Base-by-base conservation (phyloP, 1,140 invertebrate species). In the Steinernema khuongi region DNA sequence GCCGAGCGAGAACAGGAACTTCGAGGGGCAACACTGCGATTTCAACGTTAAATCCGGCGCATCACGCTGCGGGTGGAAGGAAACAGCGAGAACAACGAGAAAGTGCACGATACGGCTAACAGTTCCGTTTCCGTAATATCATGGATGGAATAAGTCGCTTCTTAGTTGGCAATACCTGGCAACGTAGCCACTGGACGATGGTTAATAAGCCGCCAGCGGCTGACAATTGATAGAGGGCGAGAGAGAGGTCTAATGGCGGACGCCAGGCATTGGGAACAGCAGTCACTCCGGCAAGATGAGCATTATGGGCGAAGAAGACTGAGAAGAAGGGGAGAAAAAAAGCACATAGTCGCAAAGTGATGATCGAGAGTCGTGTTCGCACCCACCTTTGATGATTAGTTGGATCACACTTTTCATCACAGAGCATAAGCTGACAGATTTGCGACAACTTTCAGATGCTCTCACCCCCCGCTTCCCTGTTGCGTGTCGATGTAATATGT, bases 191-290 rank as follows among this genome's bases (percentile, higher is more conserved):
- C 11, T 60, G 50, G 50, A 11, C 50, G 50, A 60, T 60, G 50
- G 50, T 60, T 60, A 60, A 60, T 60, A 60, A 14, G 50, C 50
- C 50, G 50, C 50, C 50, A 60, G 50, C 50, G 50, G 50, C 50
- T 60, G 50, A 60, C 50, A 60, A 60, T 60, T 60, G 50, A 60
- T 60, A 60, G 50, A 60, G 50, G 50, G 50, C 50, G 50, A 60
- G 50, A 60, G 50, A 60, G 50, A 60, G 50, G 50, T 7, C 50
- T 60, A 60, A 60, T 60, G 50, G 50, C 50, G 50, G 50, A 60
- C 50, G 50, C 50, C 50, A 60, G 50, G 50, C 50, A 17, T 60
- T 60, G 14, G 50, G 50, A 60, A 60, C 50, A 60, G 50, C 50
- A 60, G 50, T 60, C 50, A 60, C 50, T 60, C 14, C 50, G 50